Conservation (phyloP, 2,797 vertebrate species). For the Ispidina picta region DNA sequence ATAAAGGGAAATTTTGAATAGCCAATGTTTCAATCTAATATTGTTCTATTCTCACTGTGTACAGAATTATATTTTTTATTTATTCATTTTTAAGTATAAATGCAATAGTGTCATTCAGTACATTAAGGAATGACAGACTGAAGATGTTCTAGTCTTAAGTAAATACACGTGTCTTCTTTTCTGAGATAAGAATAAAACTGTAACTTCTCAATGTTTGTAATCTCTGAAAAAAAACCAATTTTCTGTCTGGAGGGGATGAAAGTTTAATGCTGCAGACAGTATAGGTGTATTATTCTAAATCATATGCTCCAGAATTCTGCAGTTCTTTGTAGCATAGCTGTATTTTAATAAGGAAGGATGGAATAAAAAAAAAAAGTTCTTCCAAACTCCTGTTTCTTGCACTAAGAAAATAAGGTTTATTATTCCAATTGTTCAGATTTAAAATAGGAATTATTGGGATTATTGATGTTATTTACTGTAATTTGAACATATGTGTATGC, state of each 20-base stretch:
- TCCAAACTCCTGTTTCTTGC: neutral
- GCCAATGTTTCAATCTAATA: conserved; percentile 81
- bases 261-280: conserved; percentile 2
- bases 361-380: neutral
- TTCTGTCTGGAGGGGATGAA: conserved; percentile 12
- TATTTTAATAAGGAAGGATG: neutral
- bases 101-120: conserved; percentile 32
- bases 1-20: conserved; percentile 73
- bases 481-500: neutral
- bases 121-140: conserved; percentile 10
- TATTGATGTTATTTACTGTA: neutral
- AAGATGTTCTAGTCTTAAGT: conserved; percentile 29
- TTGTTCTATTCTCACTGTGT: conserved; percentile 42
- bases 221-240: conserved; percentile 9
- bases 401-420: neutral
- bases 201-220: conserved; percentile 6
- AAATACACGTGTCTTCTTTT: conserved; percentile 13
- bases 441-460: neutral
- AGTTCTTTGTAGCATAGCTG: neutral
- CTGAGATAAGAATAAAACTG: conserved; percentile 12
- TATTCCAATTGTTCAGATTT: neutral
- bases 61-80: conserved; percentile 15
- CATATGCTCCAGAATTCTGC: neutral
- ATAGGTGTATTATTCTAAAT: conserved; percentile 19
- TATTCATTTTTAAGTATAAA: neutral